These are phyloP conservation scores for Calephelis virginiensis DNA, from an alignment of 1,140 invertebrate genomes.

Conservation along the genomic window DNA sequence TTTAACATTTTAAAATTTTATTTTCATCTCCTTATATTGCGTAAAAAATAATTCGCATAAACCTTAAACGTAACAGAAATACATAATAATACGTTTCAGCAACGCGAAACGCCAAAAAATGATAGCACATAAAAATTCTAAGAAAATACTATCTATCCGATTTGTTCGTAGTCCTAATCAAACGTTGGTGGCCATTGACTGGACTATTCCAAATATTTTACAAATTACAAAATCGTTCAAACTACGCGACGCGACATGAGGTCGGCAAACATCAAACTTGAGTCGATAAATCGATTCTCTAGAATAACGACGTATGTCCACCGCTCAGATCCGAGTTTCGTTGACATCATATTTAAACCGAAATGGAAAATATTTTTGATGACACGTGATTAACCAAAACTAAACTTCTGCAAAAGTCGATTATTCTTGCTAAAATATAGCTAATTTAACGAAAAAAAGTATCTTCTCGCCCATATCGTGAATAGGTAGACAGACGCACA, in stretches of 20 bases:
- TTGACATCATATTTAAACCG: neutral
- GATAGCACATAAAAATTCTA: neutral
- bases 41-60: too few relatives aligned
- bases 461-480: too few relatives aligned
- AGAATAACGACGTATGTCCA: conserved; percentile 19
- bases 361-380: too few relatives aligned
- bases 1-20: neutral
- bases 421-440: too few relatives aligned
- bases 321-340: neutral
- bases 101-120: too few relatives aligned
- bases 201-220: conserved; percentile 66
- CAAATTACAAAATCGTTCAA: conserved; percentile 63
- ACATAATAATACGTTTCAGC: too few relatives aligned
- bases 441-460: too few relatives aligned
- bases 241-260: conserved; percentile 44
- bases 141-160: conserved; percentile 15
- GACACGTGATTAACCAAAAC: too few relatives aligned
- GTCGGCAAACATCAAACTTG: conserved; percentile 28
- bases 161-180: conserved; percentile 29
- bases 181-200: conserved; percentile 61
- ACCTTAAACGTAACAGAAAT: too few relatives aligned
- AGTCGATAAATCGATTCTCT: conserved; percentile 35
- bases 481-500: too few relatives aligned
- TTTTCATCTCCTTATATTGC: neutral
- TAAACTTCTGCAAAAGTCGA: too few relatives aligned